Percentiles rank a stretch among this genome's conserved stretches.
phyloP scores from a whole-genome alignment of 2,113 vertebrate species.

The Corythoichthys intestinalis region DNA sequence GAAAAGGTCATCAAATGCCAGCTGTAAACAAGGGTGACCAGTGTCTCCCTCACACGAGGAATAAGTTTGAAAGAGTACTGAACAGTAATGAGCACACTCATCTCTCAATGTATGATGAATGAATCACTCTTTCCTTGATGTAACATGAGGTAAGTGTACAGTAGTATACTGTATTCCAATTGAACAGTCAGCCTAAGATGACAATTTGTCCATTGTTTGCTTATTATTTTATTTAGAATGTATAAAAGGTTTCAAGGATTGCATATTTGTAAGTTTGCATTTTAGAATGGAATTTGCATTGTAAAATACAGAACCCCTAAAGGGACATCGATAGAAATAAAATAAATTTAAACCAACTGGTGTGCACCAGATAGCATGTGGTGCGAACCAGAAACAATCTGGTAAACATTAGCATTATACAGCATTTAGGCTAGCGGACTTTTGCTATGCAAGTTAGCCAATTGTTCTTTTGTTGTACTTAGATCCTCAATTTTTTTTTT shows the following conservation, averaged over 20 bases:
- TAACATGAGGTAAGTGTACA: neutral
- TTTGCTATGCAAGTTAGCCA: no score
- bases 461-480: no score
- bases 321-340: no score
- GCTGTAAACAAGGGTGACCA: neutral
- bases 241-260: neutral
- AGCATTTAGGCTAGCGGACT: no score
- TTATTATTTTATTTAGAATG: neutral
- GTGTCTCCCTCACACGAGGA: neutral
- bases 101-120: neutral
- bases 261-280: neutral
- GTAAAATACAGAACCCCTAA: no score
- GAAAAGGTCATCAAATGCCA: neutral
- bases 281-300: neutral
- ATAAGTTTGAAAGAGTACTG: neutral
- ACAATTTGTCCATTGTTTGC: neutral
- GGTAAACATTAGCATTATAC: no score
- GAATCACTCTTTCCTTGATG: neutral
- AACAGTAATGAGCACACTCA: neutral
- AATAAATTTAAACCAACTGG: no score
- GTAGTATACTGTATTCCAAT: no score
- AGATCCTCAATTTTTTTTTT: no score
- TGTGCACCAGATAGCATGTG: no score
- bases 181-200: neutral
- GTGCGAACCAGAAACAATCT: no score